Evolutionary conservation across 1,140 invertebrate species (phyloP).

Genomic region (Artemia franciscana): DNA sequence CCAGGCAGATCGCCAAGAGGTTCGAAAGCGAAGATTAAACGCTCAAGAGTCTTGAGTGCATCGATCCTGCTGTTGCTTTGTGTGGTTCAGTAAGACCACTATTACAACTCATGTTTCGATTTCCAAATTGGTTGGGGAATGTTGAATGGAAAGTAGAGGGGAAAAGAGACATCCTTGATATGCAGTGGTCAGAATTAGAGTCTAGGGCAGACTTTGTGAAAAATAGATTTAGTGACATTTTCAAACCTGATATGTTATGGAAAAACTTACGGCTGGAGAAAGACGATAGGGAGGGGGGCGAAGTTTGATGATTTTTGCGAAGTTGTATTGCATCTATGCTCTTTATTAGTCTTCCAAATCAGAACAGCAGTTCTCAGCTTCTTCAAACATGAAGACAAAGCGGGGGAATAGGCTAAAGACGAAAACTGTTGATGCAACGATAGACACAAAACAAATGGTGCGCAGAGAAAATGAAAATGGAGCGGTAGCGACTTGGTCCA

Average conservation of each 20-base stretch:
- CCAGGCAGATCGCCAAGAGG: background rate
- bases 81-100: background rate
- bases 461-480: background rate
- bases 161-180: background rate
- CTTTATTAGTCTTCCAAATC: background rate
- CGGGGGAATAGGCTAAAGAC: background rate
- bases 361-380: background rate
- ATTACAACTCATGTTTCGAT: background rate
- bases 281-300: background rate
- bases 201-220: background rate
- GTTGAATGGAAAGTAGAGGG: background rate
- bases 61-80: background rate
- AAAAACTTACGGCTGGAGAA: background rate
- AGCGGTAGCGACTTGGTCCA: background rate
- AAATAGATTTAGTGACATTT: background rate
- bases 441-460: background rate
- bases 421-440: background rate
- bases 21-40: background rate
- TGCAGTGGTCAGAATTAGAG: background rate
- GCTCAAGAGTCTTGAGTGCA: background rate
- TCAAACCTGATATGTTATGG: background rate
- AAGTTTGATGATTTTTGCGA: background rate
- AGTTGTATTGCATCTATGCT: background rate
- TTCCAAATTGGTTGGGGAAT: background rate
- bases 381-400: background rate